Evolutionary conservation across 2,888 invertebrate species (phyloP), one percentile per base, ranked within the genome.

Genomic region (Mesorhabditis spiculigera): DNA sequence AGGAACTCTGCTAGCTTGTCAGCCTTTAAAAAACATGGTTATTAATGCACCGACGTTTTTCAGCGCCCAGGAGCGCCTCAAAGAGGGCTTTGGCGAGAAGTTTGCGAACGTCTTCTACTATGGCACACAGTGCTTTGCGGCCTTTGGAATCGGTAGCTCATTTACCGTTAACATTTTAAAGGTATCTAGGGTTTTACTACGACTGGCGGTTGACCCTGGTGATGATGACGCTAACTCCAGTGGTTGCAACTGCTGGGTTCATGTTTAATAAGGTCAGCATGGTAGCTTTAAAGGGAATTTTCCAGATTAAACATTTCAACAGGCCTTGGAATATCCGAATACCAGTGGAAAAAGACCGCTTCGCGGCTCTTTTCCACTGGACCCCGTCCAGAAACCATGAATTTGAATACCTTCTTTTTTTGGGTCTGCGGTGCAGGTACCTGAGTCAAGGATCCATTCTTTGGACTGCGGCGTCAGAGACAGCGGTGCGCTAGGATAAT

Each of bases 41-140:
- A n/a, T 62, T 28, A 43, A 63, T 69, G 45, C n/a, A 62, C 41
- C 50, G n/a, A 67, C 6, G 28, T 28, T 50, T 13, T 78, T 64
- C 73, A 84, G 84, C 72, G 82, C 86, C 66, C 69, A 86, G 70
- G 86, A 85, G 68, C 74, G 85, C 66, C 78, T 85, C 5, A 81
- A 82, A 65, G 85, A 85, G 71, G 85, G 85, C 66, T 83, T 84
- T 4, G 85, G 85, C 50, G 85, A 85, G 78, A 85, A 85, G 70
- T 75, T 86, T 58, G 85, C 81, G 8, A 73, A 85, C 65, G 75
- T 81, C 13, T 73, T 85, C 63, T 84, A 86, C 67, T 81, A 73
- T 65, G 45, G 76, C 42, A 73, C 72, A 63, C 79, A 79, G 70
- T 79, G 79, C 71, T 10, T 82, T 43, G 73, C 81, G 8, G 81